Base-by-base conservation (phyloP, 2,113 vertebrate species). In the Holacanthus passer region DNA sequence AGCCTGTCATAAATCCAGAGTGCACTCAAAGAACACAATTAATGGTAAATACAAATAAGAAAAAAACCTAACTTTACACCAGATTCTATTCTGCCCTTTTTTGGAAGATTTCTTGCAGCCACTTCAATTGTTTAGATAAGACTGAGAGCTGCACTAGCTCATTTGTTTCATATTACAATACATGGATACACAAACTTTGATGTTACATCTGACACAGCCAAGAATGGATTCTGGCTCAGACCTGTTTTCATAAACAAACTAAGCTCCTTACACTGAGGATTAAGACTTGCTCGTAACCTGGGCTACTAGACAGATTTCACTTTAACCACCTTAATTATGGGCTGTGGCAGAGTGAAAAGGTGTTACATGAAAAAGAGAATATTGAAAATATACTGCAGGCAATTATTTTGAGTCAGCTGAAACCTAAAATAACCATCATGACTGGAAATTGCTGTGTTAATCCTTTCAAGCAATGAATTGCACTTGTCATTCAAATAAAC, bases 101-200 rank as follows among this genome's bases (percentile, higher is more conserved):
- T 45, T 29, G 37, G 27, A 31, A 19, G 3, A 31, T 41, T 56
- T 19, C 31, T 68, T 19, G 59, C 3, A 0, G 10, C 50, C 31
- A 65, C 48, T 53, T 53, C 29, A n/a, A 16, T 37, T 81, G 29
- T 67, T 67, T 63, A 55, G 37, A 48, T 48, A 39, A 63, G 35
- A 43, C 43, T 20, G 16, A 37, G 17, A 56, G 39, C 53, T 73
- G 29, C 35, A 47, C 13, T 24, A 43, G 5, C 4, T 80, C 0
- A 65, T 50, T n/a, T 13, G n/a, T 3, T 58, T 48, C 2, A 17
- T 29, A 39, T 80, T 58, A 29, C 19, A n/a, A 53, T 41, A 32
- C 11, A 53, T 6, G 6, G 47, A 31, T 31, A 64, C 43, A 43
- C 62, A 66, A 59, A 37, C 22, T 19, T 56, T 29, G 16, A 10